A percentile compares a stretch with the other conserved stretches of the same genome.
Conservation (phyloP, 2,888 invertebrate genomes). For the Latheticus oryzae region DNA sequence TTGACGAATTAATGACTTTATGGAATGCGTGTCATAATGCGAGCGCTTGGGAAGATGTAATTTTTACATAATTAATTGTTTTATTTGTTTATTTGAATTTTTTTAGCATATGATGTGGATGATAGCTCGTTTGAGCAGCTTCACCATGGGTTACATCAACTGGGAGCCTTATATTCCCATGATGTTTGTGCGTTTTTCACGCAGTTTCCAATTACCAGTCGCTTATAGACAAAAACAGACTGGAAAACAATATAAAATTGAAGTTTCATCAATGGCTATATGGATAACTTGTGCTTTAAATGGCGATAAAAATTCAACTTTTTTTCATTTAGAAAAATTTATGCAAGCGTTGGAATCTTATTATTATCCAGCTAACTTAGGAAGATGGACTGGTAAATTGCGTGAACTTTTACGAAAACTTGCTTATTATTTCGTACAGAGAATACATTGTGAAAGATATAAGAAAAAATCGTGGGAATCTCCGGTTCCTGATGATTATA, state of each 20-base stretch:
- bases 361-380: constrained; percentile 89
- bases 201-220: constrained; percentile 83
- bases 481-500: constrained; percentile 74
- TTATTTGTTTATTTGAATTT: constrained; percentile 27
- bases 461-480: constrained; percentile 75
- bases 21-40: constrained; percentile 84
- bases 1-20: constrained; percentile 80
- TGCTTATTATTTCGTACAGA: constrained; percentile 72
- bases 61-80: constrained; percentile 36
- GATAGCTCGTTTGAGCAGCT: constrained; percentile 78
- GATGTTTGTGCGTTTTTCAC: constrained; percentile 79
- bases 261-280: constrained; percentile 67
- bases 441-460: constrained; percentile 76
- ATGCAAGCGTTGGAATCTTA: constrained; percentile 87
- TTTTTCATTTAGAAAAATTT: constrained; percentile 81
- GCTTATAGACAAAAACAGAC: constrained; percentile 76
- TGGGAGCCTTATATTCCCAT: constrained; percentile 87
- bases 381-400: constrained; percentile 80
- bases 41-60: constrained; percentile 75
- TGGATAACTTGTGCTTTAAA: constrained; percentile 76
- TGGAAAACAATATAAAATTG: constrained; percentile 67
- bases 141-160: constrained; percentile 85
- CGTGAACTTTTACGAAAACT: constrained; percentile 77
- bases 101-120: constrained; percentile 78
- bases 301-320: constrained; percentile 73